These are phyloP conservation scores for Pseudomugil tenellus DNA, from an alignment of 2,797 vertebrate species.

Conservation along the genomic window DNA sequence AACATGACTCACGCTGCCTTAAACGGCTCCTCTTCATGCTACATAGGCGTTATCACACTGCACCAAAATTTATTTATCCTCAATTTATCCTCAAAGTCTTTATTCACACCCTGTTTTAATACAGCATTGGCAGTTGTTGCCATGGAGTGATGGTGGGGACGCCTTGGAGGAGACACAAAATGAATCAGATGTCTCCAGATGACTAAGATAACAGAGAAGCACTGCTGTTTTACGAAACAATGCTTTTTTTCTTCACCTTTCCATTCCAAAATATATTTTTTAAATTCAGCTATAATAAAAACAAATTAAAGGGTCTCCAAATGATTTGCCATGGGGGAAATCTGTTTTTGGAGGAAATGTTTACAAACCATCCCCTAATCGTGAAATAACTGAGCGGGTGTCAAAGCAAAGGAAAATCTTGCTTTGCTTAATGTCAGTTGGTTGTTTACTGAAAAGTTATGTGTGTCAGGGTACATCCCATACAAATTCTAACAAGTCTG, in stretches of 20 bases:
- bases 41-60: not conserved
- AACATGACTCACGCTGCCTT: not conserved
- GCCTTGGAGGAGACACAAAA: not conserved
- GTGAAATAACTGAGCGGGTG: not conserved
- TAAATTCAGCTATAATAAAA: not conserved
- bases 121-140: not conserved
- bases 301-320: not conserved
- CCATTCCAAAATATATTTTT: not conserved
- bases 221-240: not conserved
- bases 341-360: not conserved
- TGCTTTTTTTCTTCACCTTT: not conserved
- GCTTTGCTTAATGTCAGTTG: not conserved
- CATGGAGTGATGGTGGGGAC: not conserved
- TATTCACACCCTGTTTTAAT: not conserved
- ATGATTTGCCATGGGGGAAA: not conserved
- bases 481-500: not conserved
- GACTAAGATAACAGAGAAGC: not conserved
- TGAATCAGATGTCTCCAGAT: not conserved
- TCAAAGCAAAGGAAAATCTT: too few relatives aligned
- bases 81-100: not conserved
- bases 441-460: slow-evolving; percentile 4
- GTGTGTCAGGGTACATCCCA: not conserved
- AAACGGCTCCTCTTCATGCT: not conserved
- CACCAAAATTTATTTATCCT: not conserved
- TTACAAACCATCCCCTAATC: not conserved